phyloP scores from a whole-genome alignment of 2,113 vertebrate genomes.

The Rhinolophus sinicus region DNA sequence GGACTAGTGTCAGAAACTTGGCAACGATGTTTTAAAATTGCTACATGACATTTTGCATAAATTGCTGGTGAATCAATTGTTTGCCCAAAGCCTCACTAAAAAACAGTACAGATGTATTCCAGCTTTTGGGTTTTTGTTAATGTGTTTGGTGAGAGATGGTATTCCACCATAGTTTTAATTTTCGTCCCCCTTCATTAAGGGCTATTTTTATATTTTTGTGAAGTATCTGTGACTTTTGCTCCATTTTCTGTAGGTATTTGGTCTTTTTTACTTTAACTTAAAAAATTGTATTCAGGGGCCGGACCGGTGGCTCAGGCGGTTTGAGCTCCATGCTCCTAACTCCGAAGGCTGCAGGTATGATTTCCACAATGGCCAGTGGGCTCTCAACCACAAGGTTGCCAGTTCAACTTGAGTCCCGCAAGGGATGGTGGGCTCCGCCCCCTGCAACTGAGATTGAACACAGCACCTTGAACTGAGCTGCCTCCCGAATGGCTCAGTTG shows the following conservation, averaged over 20 bases:
- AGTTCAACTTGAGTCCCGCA: no score
- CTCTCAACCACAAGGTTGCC: no score
- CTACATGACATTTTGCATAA: background rate
- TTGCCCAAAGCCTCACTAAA: background rate
- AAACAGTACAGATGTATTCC: background rate
- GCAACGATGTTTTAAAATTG: background rate
- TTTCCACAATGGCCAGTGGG: no score
- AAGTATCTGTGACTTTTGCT: background rate
- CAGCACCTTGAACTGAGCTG: no score
- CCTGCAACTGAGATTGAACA: no score
- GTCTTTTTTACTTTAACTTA: background rate
- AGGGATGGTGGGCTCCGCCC: no score
- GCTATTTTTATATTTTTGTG: background rate
- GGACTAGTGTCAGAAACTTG: background rate
- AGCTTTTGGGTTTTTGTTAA: background rate
- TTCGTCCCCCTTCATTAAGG: background rate
- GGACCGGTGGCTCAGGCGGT: no score
- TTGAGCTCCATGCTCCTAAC: no score
- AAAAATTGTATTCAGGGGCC: background rate
- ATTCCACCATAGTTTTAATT: conserved; percentile 21
- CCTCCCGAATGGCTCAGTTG: no score
- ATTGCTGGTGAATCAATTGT: background rate
- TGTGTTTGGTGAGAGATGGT: background rate
- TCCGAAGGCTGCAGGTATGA: no score
- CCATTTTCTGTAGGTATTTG: background rate